Evolutionary conservation across 2,888 invertebrate species (phyloP), one percentile per base, ranked within the genome.

Genomic region (Ichneumon xanthorius): DNA sequence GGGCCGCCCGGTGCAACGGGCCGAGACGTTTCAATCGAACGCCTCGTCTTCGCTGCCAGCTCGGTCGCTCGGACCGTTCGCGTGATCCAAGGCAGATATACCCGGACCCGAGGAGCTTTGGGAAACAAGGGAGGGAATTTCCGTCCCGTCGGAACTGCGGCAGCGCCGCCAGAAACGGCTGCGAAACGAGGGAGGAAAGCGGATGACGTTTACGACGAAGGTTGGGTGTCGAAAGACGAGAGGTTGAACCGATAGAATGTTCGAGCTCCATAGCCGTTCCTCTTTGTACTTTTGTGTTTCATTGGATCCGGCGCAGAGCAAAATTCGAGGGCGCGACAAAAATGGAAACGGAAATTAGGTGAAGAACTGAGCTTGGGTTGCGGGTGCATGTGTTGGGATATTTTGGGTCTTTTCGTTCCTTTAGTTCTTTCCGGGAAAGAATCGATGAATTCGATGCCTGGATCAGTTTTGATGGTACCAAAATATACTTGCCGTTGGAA

Each of bases 1-100:
- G 78, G 48, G 61, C 65, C 45, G 48, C 72, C 45, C 65, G 72
- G 30, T 68, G 45, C 81, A 82, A 72, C 82, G 72, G 65, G 77
- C 82, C 77, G 67, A 78, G 82, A 82, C 82, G 82, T 82, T 82
- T 82, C 82, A 82, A 82, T 82, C 78, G 82, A 82, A 82, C 77
- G 72, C 82, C 82, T 78, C 72, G 78, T 82, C 82, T 65, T 73
- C 67, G 72, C 16, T 19, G 45, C 53, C 40, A 45, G 65, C 76
- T 77, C 82, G 40, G 78, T 76, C 37, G 78, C 72, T 19, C 16
- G 70, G 40, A 26, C 58, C 22, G 50, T 63, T 61, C 16, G 61
- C 70, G 82, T 82, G 82, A 77, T 82, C 77, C 53, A 33, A 78
- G 55, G 55, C 77, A 72, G 82, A 82, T 78, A 82, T 72, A 78